A percentile compares a stretch with the other conserved stretches of the same genome.
These are phyloP conservation scores for Lithophane ornitopus DNA, from an alignment of 2,888 invertebrate genomes.

Conservation along the genomic window DNA sequence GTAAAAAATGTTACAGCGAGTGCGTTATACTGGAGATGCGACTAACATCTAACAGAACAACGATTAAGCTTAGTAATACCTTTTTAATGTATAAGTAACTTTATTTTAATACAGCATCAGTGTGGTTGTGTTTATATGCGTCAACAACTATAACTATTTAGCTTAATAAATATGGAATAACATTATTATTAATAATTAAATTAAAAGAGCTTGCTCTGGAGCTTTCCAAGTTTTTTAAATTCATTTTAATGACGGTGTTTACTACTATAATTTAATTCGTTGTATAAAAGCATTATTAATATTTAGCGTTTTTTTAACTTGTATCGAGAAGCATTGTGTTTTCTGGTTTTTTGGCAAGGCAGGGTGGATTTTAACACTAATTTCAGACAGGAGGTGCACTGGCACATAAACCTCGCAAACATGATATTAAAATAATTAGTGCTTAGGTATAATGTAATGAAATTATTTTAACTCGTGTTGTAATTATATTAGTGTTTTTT, in stretches of 20 bases:
- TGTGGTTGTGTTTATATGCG: not conserved
- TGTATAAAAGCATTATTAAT: conserved; percentile 29
- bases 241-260: not conserved
- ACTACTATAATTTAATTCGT: conserved; percentile 39
- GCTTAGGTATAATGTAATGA: not conserved
- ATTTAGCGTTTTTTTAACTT: not conserved
- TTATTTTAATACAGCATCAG: not conserved
- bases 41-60: conserved; percentile 21
- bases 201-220: not conserved
- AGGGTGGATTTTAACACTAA: not conserved
- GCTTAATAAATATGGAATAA: not conserved
- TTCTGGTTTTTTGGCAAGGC: conserved; percentile 3
- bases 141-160: not conserved
- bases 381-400: not conserved
- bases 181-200: not conserved
- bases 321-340: not conserved
- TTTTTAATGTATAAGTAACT: not conserved
- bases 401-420: not conserved
- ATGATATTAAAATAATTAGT: not conserved
- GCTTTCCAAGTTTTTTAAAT: not conserved
- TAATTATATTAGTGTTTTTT: not conserved
- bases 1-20: conserved; percentile 76
- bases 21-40: conserved; percentile 75
- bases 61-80: conserved; percentile 33
- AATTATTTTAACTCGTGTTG: not conserved